Percentiles rank a stretch among this genome's conserved stretches.
Conservation (phyloP, 2,797 vertebrate genomes). For the Danio choprae region DNA sequence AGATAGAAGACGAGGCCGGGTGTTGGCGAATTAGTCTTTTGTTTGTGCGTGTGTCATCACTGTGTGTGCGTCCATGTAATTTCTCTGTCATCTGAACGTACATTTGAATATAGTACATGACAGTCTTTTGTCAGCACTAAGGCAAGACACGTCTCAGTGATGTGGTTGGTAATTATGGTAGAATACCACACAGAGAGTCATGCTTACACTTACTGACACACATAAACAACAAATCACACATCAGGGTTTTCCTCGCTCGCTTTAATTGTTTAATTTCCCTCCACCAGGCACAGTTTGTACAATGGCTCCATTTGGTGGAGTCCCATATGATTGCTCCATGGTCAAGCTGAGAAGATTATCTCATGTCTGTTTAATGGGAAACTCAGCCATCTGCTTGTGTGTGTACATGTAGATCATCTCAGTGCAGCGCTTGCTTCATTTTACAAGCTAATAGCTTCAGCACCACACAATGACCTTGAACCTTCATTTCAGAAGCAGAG, state of each 20-base stretch:
- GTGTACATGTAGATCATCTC: slow-evolving; percentile 45
- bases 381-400: slow-evolving; percentile 61
- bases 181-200: slow-evolving; percentile 30
- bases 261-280: slow-evolving; percentile 61
- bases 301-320: slow-evolving; percentile 60
- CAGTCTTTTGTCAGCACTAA: slow-evolving; percentile 63
- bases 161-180: slow-evolving; percentile 55
- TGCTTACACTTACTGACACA: slow-evolving; percentile 10
- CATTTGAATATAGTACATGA: slow-evolving; percentile 64
- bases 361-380: slow-evolving; percentile 64
- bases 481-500: slow-evolving; percentile 39
- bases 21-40: slow-evolving; percentile 22
- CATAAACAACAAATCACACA: slow-evolving; percentile 32
- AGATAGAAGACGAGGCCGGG: neutral
- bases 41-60: neutral
- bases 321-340: slow-evolving; percentile 63
- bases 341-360: slow-evolving; percentile 68
- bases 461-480: slow-evolving; percentile 55
- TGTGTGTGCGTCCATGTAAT: slow-evolving; percentile 14
- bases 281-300: slow-evolving; percentile 60
- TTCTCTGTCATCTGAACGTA: slow-evolving; percentile 53
- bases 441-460: slow-evolving; percentile 56
- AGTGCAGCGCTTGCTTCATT: slow-evolving; percentile 53
- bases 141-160: slow-evolving; percentile 8
- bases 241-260: slow-evolving; percentile 43